Base-by-base conservation (phyloP, 2,797 vertebrate species). In the Ambastaia sidthimunki region DNA sequence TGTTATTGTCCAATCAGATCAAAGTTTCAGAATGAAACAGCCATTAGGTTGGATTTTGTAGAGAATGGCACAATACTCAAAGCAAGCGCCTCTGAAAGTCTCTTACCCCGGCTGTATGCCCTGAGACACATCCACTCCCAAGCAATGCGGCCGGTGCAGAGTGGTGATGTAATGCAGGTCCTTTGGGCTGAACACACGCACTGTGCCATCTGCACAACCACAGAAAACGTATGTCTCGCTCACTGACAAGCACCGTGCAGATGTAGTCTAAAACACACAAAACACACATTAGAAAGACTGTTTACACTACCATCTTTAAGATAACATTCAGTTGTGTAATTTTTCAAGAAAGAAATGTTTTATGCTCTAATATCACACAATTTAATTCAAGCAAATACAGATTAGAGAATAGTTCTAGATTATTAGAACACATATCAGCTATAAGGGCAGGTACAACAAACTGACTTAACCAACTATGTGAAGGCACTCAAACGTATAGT, bases 191-290 rank as follows among this genome's bases (percentile, higher is more conserved):
- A 97, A 96, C 3, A 96, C 90, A 0, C 94, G 80, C n/a, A 98
- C 72, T 0, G 90, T 86, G 0, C 97, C 96, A 0, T 94, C 88
- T 0, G 95, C 92, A 16, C 97, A 96, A 4, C 97, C 97, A 0
- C 96, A 98, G 84, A 97, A 97, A 7, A 98, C 85, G 0, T 92
- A 89, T 12, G 91, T 85, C 71, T 95, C 92, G 0, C 92, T 91
- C 72, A 95, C 93, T 1, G 81, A 92, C 71, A 98, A 85, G 78
- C 95, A 94, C 25, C 86, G 86, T 0, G 92, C 91, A 1, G 89
- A 86, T 0, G 88, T 55, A 0, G 89, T 92, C 94, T 94, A 52
- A 12, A 82, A 79, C 7, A 83, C 3, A 77, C 18, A 74, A 34
- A 19, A n/a, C 60, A 48, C 0, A 47, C 47, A 48, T 48, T 16